Evolutionary conservation across 1,140 invertebrate genomes (phyloP).

Genomic region (Drosophila kohkoa): DNA sequence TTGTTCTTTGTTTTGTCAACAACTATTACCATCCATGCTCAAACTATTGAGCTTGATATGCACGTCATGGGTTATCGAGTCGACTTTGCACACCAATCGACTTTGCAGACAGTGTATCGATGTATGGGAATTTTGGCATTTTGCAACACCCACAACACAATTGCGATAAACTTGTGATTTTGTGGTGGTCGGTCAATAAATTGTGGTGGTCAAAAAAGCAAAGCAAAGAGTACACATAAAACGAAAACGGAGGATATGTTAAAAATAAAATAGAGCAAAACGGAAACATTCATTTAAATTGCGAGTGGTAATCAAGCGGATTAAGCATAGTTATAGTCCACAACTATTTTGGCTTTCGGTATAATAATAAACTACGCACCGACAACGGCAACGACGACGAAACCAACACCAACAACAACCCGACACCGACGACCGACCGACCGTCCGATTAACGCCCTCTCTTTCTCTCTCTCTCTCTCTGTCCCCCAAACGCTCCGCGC

Average conservation of each 20-base stretch:
- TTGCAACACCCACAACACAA: constrained; percentile 26
- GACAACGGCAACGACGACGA: constrained; percentile 53
- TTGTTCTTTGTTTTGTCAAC: not conserved
- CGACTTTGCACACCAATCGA: constrained; percentile 4
- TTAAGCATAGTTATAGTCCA: constrained; percentile 50
- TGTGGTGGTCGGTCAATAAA: constrained; percentile 51
- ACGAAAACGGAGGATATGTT: constrained; percentile 60
- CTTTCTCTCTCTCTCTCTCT: not conserved
- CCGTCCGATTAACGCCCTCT: constrained; percentile 54
- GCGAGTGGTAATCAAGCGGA: constrained; percentile 68
- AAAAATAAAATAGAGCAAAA: constrained; percentile 61
- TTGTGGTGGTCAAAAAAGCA: constrained; percentile 60
- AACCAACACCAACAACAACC: constrained; percentile 39
- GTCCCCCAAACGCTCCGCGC: constrained; percentile 24
- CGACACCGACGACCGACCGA: constrained; percentile 37
- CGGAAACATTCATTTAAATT: constrained; percentile 68
- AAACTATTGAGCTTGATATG: not conserved
- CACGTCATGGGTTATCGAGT: not conserved
- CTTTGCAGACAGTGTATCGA: not conserved
- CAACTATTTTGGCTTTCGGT: constrained; percentile 49
- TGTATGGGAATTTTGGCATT: constrained; percentile 19
- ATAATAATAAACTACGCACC: constrained; percentile 63
- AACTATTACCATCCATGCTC: constrained; percentile 5
- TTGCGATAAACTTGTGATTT: constrained; percentile 20
- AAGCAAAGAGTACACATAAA: constrained; percentile 64